Conservation (phyloP, 2,797 vertebrate genomes). For the Caiman crocodilus region DNA sequence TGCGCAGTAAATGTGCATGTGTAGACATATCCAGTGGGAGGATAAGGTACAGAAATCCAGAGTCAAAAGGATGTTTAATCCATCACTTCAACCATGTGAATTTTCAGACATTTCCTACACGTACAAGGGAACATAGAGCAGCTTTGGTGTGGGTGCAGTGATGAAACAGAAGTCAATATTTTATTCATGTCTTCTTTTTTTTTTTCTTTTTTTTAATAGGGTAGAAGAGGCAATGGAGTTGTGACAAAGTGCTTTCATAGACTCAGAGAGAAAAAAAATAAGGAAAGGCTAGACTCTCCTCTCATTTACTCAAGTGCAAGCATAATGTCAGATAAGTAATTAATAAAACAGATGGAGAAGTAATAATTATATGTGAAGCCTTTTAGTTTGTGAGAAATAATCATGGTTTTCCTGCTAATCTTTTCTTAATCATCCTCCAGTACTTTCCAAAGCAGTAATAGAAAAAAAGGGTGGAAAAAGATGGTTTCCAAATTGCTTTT, state of each 20-base stretch:
- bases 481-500: neutral
- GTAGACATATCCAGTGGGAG: neutral
- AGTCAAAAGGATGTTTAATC: neutral
- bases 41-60: neutral
- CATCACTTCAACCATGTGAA: neutral
- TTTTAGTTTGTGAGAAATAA: neutral
- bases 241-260: neutral
- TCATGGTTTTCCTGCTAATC: neutral
- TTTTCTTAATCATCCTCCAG: neutral
- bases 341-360: neutral
- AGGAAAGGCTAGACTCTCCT: neutral
- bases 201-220: neutral
- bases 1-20: too few species aligned
- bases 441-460: neutral
- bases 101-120: neutral
- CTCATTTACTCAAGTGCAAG: neutral
- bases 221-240: neutral
- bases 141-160: neutral
- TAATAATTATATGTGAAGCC: neutral
- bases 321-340: neutral
- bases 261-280: neutral
- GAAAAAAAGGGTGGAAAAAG: fast-evolving
- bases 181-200: neutral
- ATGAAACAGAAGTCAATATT: neutral
- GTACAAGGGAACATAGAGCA: neutral